Base-by-base conservation (phyloP, 1,140 invertebrate genomes). In the Drosophila ogumai region DNA sequence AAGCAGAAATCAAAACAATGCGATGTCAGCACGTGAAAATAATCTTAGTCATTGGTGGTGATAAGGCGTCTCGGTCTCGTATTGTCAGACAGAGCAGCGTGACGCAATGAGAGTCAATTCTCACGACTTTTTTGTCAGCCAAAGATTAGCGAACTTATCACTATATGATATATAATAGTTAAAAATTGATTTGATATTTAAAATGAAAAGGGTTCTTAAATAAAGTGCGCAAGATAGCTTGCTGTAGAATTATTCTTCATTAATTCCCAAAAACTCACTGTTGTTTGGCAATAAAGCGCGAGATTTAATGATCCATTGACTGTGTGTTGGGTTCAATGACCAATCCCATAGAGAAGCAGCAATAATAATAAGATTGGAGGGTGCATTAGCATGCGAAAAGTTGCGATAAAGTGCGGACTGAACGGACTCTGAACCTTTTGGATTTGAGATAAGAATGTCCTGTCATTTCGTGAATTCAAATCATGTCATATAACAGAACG, bases 251-350 rank as follows among this genome's bases (percentile, higher is more conserved):
- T 36, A 12, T 15, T 5, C 17, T 9, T 22, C 1, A 19, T 22
- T 19, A 52, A 34, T 52, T 52, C 10, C 17, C 31, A 34, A 34
- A 34, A 34, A 12, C 17, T 34, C 7, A 17, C 17, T 52, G 46
- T 46, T 56, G 54, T 31, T 31, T 58, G 4, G 41, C 54, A 25
- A 19, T 19, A 12, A 10, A 50, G 58, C 52, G 17, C 46, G 25
- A 47, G 40, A 79, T 67, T 73, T 81, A 81, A 81, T 81, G 79
- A 73, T 66, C 61, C 66, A 40, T 66, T 54, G 65, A 46, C 57
- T 63, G 47, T 49, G 41, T 22, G 28, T 32, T n/a, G 47, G 43
- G 79, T 81, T 82, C 79, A 82, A 52, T 60, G 79, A 57, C 36
- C 72, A 75, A 34, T 60, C 10, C 17, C 38, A 41, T 52, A 41